Percentiles rank a stretch among this genome's conserved stretches.
Conservation (phyloP, 2,797 vertebrate genomes). For the Ctenopoma kingsleyae region DNA sequence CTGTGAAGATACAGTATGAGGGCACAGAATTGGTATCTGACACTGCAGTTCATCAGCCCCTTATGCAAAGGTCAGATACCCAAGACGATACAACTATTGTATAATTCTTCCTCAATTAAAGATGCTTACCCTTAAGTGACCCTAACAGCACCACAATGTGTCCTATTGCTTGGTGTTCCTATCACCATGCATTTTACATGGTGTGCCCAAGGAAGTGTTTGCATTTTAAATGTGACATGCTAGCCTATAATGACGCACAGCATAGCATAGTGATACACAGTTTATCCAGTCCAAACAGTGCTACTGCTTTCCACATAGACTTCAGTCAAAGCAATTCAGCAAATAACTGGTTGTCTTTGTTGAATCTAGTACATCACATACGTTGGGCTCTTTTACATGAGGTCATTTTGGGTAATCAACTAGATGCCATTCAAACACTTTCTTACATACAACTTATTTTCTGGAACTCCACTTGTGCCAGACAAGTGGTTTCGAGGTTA, state of each 20-base stretch:
- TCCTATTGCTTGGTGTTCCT: conserved; percentile 50
- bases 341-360: conserved; percentile 10
- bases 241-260: conserved; percentile 71
- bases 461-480: neutral
- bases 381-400: conserved; percentile 10
- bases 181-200: conserved; percentile 82
- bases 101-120: conserved; percentile 64
- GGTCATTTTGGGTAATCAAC: conserved; percentile 16
- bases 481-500: conserved; percentile 2
- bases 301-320: conserved; percentile 16
- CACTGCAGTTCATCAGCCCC: conserved; percentile 36
- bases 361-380: conserved; percentile 15
- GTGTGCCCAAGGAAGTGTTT: conserved; percentile 67
- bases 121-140: conserved; percentile 62
- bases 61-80: conserved; percentile 66
- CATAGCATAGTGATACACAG: conserved; percentile 29
- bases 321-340: conserved; percentile 14
- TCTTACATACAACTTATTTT: neutral
- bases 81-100: conserved; percentile 58
- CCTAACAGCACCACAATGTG: conserved; percentile 56
- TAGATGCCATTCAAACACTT: neutral
- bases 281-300: conserved; percentile 30
- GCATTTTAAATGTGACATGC: conserved; percentile 81
- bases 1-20: too few species aligned
- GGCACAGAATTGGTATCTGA: conserved; percentile 32